Evolutionary conservation across 2,888 invertebrate genomes (phyloP), one percentile per base, ranked within the genome.

Genomic region (Leptopilina drosophilae): DNA sequence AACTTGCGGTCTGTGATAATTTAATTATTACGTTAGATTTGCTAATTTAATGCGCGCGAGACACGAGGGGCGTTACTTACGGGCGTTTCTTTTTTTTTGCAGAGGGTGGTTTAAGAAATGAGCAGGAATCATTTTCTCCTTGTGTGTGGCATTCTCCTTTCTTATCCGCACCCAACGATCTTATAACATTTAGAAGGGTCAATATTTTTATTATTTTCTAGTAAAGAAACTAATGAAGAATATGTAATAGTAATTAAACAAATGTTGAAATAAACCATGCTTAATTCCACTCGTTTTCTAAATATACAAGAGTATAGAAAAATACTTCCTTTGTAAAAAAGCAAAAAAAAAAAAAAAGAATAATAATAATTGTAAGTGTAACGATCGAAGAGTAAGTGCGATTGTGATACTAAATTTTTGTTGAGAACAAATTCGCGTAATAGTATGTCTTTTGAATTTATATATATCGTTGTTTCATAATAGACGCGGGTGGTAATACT

Each of bases 21-120:
- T 89, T 89, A 89, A 89, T 89, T 89, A 89, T 89, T 89, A 88
- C 88, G 87, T 89, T 88, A 89, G 87, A 89, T 89, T 88, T 89
- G 89, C 89, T 89, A 89, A 89, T 89, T 89, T 85, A 84, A 83
- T 84, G 81, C 82, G 83, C 80, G 80, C 82, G 84, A 81, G 80
- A 78, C 83, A 82, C 80, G 81, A 56, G 81, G 59, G 65, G 80
- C 64, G 78, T n/a, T 56, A 42, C 78, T 78, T 78, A 64, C 73
- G 82, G 62, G 82, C 77, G 80, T 83, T 85, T 86, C 33, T 83
- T 85, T 86, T 84, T 87, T 87, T 79, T 79, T 12, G 64, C 80
- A 14, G 64, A 76, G 83, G 85, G 83, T 83, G 85, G 84, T 83
- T 85, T 84, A 81, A 81, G 69, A 80, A 84, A 85, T 80, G 82